A percentile compares a stretch with the other conserved stretches of the same genome.
phyloP scores from a whole-genome alignment of 2,797 vertebrate species.

The Pangasius macronema region DNA sequence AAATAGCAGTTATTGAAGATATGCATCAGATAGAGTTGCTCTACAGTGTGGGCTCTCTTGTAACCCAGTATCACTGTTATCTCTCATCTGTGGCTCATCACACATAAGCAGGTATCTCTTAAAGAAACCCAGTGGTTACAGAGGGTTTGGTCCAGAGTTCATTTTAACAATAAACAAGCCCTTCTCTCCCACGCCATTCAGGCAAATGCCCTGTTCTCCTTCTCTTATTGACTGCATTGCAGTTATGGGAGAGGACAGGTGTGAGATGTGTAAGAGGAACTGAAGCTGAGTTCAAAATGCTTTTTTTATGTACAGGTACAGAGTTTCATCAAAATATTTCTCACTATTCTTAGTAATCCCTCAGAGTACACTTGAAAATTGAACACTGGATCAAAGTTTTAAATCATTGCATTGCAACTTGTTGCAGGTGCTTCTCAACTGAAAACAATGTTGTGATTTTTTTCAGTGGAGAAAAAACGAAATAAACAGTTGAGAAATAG shows the following conservation, averaged over 20 bases:
- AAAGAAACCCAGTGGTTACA: not conserved
- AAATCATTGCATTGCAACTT: not conserved
- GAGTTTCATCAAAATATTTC: not conserved
- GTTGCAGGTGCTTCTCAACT: not conserved
- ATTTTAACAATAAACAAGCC: not conserved
- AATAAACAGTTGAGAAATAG: not conserved
- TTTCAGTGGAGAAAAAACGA: not conserved
- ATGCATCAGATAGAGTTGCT: constrained; percentile 1
- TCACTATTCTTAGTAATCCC: not conserved
- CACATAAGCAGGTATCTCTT: not conserved
- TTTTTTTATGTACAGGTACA: not conserved
- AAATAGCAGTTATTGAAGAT: not conserved
- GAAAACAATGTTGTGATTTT: not conserved
- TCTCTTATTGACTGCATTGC: not conserved
- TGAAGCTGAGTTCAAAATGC: not conserved
- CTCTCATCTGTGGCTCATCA: not conserved
- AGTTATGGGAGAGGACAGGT: not conserved
- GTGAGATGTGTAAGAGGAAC: not conserved
- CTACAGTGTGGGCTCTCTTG: not conserved
- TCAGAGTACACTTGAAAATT: not conserved
- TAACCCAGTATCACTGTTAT: not conserved
- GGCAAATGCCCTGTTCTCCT: not conserved
- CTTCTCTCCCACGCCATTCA: not conserved
- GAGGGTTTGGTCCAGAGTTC: not conserved
- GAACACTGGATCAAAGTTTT: not conserved